Percentiles rank a stretch among this genome's conserved stretches.
phyloP scores from a whole-genome alignment of 2,888 invertebrate species.

The Lordiphosa fenestrarum region DNA sequence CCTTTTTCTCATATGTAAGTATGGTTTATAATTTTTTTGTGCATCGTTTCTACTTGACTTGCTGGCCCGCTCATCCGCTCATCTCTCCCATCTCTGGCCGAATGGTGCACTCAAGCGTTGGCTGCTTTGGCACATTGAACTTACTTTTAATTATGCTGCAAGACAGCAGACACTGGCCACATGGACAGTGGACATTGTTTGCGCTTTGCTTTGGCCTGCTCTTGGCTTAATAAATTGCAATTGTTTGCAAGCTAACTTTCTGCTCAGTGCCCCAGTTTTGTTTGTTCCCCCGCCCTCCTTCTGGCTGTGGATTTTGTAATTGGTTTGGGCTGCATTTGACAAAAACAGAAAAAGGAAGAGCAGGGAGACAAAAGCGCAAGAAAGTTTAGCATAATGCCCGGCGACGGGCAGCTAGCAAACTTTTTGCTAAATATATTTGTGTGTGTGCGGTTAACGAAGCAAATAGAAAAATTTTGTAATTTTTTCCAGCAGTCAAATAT shows the following conservation, averaged over 20 bases:
- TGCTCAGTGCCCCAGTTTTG: slow-evolving; percentile 35
- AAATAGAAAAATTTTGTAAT: slow-evolving; percentile 50
- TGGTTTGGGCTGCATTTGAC: slow-evolving; percentile 72
- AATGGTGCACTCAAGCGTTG: slow-evolving; percentile 11
- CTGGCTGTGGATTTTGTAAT: slow-evolving; percentile 61
- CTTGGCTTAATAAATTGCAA: slow-evolving; percentile 74
- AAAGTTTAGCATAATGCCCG: slow-evolving; percentile 64
- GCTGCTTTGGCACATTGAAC: slow-evolving; percentile 60
- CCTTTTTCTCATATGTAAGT: slow-evolving; percentile 1
- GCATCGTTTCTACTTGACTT: background rate
- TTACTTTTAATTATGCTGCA: slow-evolving; percentile 74
- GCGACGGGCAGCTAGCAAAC: slow-evolving; percentile 54
- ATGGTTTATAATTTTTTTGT: too few species aligned
- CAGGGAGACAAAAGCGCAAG: slow-evolving; percentile 12
- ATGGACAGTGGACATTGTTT: slow-evolving; percentile 60
- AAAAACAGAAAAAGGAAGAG: slow-evolving; percentile 33
- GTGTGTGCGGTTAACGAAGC: slow-evolving; percentile 68
- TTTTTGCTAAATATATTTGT: slow-evolving; percentile 32
- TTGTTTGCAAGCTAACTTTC: slow-evolving; percentile 69
- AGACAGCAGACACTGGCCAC: slow-evolving; percentile 37
- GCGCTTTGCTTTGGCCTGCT: slow-evolving; percentile 39
- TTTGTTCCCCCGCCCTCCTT: slow-evolving; percentile 33
- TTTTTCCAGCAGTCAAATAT: slow-evolving; percentile 42
- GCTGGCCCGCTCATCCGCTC: slow-evolving; percentile 1
- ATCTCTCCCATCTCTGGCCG: slow-evolving; percentile 23